Base-by-base conservation (phyloP, 2,113 vertebrate genomes). In the Platysteira castanea region DNA sequence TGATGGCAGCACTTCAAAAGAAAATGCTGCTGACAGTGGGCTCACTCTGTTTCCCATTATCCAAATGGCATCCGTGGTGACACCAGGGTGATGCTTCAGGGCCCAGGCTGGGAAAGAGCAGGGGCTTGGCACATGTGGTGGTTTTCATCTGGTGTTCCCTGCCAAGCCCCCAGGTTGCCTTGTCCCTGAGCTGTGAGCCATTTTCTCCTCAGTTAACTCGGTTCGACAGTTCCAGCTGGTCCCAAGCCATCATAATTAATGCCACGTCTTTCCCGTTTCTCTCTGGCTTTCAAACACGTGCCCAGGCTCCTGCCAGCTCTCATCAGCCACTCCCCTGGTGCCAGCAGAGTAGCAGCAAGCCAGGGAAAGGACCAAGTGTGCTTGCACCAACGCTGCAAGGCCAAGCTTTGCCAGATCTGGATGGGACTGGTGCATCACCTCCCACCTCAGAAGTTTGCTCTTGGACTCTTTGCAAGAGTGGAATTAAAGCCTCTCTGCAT, bases 181-280 rank as follows among this genome's bases (percentile, higher is more conserved):
- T 7, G 8, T 83, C 91, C 86, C 69, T 80, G 90, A 94, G 85
- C 83, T 11, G 7, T 70, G 80, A 88, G 85, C 93, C 89, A 78
- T 98, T 97, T 97, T 97, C 94, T 97, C 93, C 97, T 89, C 87
- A 56, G 76, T 98, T 98, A 96, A 94, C 87, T 65, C 31, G 15
- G 22, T 5, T 2, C 15, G 42, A 95, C 69, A 75, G 96, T 78
- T 97, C 89, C 94, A 97, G 96, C 95, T 97, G 96, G 84, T 89
- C 90, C 79, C 83, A 71, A 80, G 67, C 96, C 50, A 54, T 67
- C 69, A 7, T 82, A 87, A 97, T 95, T 93, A 95, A 82, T 41
- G 20, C 82, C n/a, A 15, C 8, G 6, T 89, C 95, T 93, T 93
- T 86, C n/a, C 30, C 2, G 2, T 95, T 80, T 44, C 85, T 53